A percentile compares a stretch with the other conserved stretches of the same genome.
These are phyloP conservation scores for Gymnogyps californianus DNA, from an alignment of 2,113 vertebrate genomes.

Conservation along the genomic window DNA sequence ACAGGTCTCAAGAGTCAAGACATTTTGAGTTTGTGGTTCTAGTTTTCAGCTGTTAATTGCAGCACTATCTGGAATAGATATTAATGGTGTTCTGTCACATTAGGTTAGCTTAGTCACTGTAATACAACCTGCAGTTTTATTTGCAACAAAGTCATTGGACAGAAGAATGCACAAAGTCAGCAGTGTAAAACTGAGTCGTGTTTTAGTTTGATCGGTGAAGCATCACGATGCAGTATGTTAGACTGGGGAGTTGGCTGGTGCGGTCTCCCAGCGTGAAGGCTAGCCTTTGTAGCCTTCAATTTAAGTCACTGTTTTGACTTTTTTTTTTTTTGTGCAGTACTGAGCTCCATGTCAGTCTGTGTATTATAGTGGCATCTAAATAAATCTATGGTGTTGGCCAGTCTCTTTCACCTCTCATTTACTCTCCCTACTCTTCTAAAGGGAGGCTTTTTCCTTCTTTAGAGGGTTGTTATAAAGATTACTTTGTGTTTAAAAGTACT, in stretches of 20 bases:
- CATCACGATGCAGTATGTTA: rapidly evolving
- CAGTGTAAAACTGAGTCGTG: not conserved
- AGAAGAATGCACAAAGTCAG: not conserved
- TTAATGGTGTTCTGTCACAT: not conserved
- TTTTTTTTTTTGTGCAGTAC: not conserved
- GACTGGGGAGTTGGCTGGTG: rapidly evolving
- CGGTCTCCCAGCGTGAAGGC: not conserved
- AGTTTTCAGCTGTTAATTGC: not conserved
- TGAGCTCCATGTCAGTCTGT: not conserved
- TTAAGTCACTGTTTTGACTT: too few relatives aligned
- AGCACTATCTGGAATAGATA: not conserved
- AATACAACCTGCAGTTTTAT: not conserved
- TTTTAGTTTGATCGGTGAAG: not conserved
- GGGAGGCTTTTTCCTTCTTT: not conserved
- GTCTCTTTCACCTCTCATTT: not conserved
- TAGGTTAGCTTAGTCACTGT: not conserved
- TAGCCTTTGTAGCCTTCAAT: not conserved
- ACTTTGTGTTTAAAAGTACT: not conserved
- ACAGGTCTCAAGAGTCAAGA: not conserved
- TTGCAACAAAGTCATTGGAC: not conserved
- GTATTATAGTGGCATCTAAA: not conserved
- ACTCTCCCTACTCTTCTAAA: not conserved
- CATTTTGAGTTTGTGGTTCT: not conserved
- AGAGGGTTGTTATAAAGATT: not conserved
- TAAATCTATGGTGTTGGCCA: not conserved